These are phyloP conservation scores for Rhynchomys soricoides DNA, from an alignment of 2,113 vertebrate genomes.

Conservation along the genomic window DNA sequence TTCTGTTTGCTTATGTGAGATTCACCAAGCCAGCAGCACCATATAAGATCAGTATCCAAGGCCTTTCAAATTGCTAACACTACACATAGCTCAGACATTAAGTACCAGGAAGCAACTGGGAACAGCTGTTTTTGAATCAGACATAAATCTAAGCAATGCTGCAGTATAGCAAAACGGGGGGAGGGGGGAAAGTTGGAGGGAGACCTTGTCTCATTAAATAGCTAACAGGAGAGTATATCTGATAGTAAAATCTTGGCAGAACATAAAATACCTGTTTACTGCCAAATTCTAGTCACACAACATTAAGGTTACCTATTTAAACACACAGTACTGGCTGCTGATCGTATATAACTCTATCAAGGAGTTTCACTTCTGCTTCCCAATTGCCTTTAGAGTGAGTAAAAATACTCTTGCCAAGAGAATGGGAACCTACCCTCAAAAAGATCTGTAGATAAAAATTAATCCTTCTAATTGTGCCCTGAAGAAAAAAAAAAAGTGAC, in stretches of 20 bases:
- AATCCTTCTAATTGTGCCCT: conserved; percentile 72
- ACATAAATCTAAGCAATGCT: conserved; percentile 78
- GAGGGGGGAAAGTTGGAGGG: background rate
- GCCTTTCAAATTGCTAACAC: conserved; percentile 75
- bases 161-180: conserved; percentile 52
- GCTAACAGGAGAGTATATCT: conserved; percentile 79
- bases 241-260: conserved; percentile 81
- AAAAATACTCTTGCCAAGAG: conserved; percentile 67
- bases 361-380: conserved; percentile 57
- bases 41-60: conserved; percentile 68
- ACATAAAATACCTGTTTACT: conserved; percentile 82
- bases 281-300: conserved; percentile 80
- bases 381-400: conserved; percentile 53
- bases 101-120: conserved; percentile 74
- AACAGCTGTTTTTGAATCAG: conserved; percentile 79
- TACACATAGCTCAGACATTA: conserved; percentile 76
- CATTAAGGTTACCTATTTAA: conserved; percentile 81
- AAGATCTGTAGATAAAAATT: conserved; percentile 78
- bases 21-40: conserved; percentile 64
- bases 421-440: conserved; percentile 57
- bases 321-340: conserved; percentile 56
- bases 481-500: conserved; percentile 62
- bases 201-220: conserved; percentile 80
- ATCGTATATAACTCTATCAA: conserved; percentile 69
- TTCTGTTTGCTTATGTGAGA: conserved; percentile 68